Base-by-base conservation (phyloP, 1,140 invertebrate species). In the Drosophila bifasciata region DNA sequence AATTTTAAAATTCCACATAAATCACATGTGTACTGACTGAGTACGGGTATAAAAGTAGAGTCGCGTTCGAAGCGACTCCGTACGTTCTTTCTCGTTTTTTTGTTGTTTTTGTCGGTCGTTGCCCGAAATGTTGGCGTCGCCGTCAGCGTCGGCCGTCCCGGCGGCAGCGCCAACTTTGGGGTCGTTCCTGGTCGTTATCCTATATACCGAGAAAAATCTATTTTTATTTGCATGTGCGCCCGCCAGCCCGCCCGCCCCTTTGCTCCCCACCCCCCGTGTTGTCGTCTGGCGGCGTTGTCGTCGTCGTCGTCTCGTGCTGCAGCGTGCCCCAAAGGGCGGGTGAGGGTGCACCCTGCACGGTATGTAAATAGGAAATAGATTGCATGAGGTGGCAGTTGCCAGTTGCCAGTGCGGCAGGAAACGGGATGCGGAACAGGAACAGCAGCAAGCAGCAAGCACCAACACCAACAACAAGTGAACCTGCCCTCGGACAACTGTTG, bases 111-210 rank as follows among this genome's bases (percentile, higher is more conserved):
- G 80, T 77, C 80, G 80, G 81, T 86, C 81, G 81, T 85, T 81
- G 83, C 73, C 83, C 83, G 66, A 69, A 40, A 40, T 64, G 72
- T 69, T 48, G 41, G 39, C 46, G 19, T 41, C 43, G 25, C 23
- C 32, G 40, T 16, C 44, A 16, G 7, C 32, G 36, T 21, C 44
- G 15, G 39, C 39, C 53, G 46, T 32, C n/a, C 6, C 15, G n/a
- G n/a, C 56, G 50, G 16, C 55, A 64, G 60, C 63, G 58, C 46
- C 66, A 57, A 79, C 70, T 60, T 90, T 89, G 89, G 89, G 89
- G 89, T 91, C 89, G 89, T 91, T 91, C 75, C 73, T 91, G 89
- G 88, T 91, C 89, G 89, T 91, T 91, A 91, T 91, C 89, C 89
- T 90, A 91, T 86, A 91, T 91, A 91, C 89, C 80, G 89, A 90